These are phyloP conservation scores for Chloroclystis v-ata DNA, from an alignment of 2,888 invertebrate species.

Conservation along the genomic window DNA sequence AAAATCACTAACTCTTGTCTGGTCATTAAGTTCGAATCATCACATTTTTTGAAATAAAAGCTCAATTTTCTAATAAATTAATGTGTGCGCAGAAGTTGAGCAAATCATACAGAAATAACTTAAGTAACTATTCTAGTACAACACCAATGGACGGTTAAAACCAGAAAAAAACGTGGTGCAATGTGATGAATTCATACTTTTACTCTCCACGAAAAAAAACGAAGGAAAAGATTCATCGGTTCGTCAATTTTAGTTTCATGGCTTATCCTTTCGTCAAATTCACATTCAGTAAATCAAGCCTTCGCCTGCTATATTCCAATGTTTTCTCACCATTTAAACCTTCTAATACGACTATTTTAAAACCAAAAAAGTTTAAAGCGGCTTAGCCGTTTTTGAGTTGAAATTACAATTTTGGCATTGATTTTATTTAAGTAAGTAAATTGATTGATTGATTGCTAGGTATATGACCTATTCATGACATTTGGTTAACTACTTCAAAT, in stretches of 20 bases:
- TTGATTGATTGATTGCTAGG: no score
- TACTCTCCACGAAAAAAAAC: conserved; percentile 20
- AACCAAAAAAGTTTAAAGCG: no score
- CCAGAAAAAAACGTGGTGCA: conserved; percentile 31
- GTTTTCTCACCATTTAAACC: no score
- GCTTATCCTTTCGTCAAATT: no score
- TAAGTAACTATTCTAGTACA: conserved; percentile 51
- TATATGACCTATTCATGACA: no score
- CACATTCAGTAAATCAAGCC: no score
- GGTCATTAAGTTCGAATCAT: conserved; percentile 61
- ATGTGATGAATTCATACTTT: conserved; percentile 21
- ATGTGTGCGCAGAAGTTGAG: conserved; percentile 30
- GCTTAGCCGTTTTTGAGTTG: no score
- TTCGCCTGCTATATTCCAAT: no score
- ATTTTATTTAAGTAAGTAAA: no score
- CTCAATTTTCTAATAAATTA: conserved; percentile 32
- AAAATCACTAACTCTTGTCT: conserved; percentile 62
- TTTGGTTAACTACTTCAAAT: no score
- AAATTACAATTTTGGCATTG: no score
- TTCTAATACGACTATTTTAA: no score
- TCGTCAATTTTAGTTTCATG: conserved; percentile 4
- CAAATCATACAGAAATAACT: conserved; percentile 34
- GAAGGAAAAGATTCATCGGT: conserved; percentile 4
- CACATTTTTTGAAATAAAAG: conserved; percentile 53
- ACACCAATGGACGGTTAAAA: conserved; percentile 74